These are phyloP conservation scores for Tillus elongatus DNA, from an alignment of 2,888 invertebrate species.

Conservation along the genomic window DNA sequence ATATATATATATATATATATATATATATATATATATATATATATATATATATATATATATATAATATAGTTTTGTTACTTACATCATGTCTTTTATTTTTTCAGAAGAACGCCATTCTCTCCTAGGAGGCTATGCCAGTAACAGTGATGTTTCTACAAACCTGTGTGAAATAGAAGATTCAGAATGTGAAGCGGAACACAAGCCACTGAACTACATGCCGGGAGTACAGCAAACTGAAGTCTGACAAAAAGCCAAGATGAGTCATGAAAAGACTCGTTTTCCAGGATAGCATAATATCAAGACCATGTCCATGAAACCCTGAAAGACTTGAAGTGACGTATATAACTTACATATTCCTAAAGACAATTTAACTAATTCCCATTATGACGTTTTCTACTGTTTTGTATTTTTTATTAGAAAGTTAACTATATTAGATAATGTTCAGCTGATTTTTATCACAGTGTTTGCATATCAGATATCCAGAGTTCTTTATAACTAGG, in stretches of 20 bases:
- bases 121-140: slow-evolving; percentile 62
- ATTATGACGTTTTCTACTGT: slow-evolving; percentile 1
- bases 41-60: no score
- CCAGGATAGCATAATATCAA: slow-evolving; percentile 30
- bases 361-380: neutral
- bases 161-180: slow-evolving; percentile 90
- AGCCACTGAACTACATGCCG: slow-evolving; percentile 39
- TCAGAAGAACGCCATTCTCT: slow-evolving; percentile 67
- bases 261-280: slow-evolving; percentile 28
- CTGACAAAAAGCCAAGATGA: slow-evolving; percentile 30
- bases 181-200: slow-evolving; percentile 54
- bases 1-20: no score
- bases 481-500: neutral
- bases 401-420: neutral
- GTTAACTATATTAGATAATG: neutral
- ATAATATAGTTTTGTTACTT: neutral
- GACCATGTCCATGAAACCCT: neutral
- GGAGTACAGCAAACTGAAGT: slow-evolving; percentile 41
- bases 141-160: slow-evolving; percentile 79
- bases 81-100: slow-evolving; percentile 17
- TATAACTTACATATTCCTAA: neutral
- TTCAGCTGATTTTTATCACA: slow-evolving; percentile 30
- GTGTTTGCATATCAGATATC: slow-evolving; percentile 32
- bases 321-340: neutral
- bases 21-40: no score